Evolutionary conservation across 2,888 invertebrate species (phyloP), one percentile per base, ranked within the genome.

Genomic region (Acleris literana): DNA sequence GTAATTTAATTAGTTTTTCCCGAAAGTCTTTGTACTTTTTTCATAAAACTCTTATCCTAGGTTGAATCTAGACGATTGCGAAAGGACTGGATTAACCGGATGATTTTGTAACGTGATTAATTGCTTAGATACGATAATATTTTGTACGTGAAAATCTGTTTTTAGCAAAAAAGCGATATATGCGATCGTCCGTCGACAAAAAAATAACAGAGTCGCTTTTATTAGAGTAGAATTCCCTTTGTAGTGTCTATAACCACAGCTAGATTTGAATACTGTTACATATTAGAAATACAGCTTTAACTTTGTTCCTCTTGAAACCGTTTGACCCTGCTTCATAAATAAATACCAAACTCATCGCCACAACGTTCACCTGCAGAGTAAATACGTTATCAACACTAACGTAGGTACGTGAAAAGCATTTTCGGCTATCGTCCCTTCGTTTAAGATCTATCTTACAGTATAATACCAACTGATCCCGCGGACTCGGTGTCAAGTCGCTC

Each of bases 401-500:
- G 52, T 56, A 33, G 18, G 44, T 55, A 20, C n/a, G 56, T 52
- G 18, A 53, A 56, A 43, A 57, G 52, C 61, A 52, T 55, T 60
- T 18, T 29, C 56, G 20, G 16, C 49, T 18, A 3, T 18, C 18
- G 13, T 46, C 52, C 52, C 29, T 61, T 60, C 20, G 46, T 25
- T 58, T 61, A 61, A n/a, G 22, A 61, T 66, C 61, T 65, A 65
- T 60, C 71, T 70, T 70, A 69, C 69, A 69, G 58, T 56, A 59
- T 71, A 70, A 72, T 73, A 73, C 71, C 69, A 68, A 71, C 58
- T 63, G 67, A 63, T 54, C 59, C 67, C 67, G 53, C 53, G 39
- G 71, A 70, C 68, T 64, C 59, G 67, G 63, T 68, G 66, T 63
- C 68, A 68, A 75, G 73, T 73, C 72, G 72, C 73, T 77, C 73